phyloP scores from a whole-genome alignment of 2,797 vertebrate genomes.

The Pseudopleuronectes americanus region DNA sequence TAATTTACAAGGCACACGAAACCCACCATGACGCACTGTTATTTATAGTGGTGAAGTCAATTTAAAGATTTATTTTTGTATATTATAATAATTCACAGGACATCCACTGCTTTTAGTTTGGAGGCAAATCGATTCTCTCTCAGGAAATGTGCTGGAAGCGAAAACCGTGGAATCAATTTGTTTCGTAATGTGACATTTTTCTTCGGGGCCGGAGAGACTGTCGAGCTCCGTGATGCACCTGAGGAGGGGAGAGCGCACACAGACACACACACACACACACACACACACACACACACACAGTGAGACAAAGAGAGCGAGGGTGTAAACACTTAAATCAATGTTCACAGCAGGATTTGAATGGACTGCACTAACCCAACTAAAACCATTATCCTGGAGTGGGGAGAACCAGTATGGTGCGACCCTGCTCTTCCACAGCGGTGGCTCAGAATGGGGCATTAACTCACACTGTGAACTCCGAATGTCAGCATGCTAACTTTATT shows the following conservation, averaged over 20 bases:
- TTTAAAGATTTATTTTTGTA: not conserved
- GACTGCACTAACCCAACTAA: conserved; percentile 47
- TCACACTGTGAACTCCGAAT: conserved; percentile 51
- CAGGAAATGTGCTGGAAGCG: conserved; percentile 7
- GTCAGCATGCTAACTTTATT: conserved; percentile 70
- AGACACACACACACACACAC: conserved; percentile 1
- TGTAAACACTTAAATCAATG: conserved; percentile 61
- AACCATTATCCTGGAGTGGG: conserved; percentile 63
- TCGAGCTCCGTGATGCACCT: not conserved
- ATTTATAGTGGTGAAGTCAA: not conserved
- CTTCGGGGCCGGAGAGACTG: conserved; percentile 35
- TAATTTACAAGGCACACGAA: too few species aligned
- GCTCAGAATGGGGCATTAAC: conserved; percentile 49
- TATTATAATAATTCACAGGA: not conserved
- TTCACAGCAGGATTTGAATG: conserved; percentile 65
- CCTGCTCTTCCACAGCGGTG: not conserved
- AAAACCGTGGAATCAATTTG: conserved; percentile 42
- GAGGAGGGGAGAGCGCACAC: not conserved
- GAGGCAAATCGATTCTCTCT: not conserved
- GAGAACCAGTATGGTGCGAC: conserved; percentile 48
- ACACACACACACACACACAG: conserved; percentile 1
- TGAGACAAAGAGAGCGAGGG: conserved; percentile 17
- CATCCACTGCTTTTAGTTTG: not conserved
- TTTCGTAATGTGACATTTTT: conserved; percentile 36
- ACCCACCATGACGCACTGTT: too few species aligned